Evolutionary conservation across 2,113 vertebrate genomes (phyloP).

Genomic region (Theropithecus gelada): DNA sequence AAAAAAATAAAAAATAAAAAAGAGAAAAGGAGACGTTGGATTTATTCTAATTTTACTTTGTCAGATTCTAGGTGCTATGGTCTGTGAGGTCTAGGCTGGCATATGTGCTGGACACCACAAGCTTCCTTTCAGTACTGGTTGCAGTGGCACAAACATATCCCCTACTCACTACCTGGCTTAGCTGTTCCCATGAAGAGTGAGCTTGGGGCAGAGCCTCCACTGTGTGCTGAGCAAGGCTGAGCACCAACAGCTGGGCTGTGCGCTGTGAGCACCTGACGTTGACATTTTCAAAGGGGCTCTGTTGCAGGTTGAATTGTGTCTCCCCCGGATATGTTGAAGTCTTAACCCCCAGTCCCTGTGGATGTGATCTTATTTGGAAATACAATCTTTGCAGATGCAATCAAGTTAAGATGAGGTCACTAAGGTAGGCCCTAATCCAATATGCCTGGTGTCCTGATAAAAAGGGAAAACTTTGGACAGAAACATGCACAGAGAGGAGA

Average conservation of each 20-base stretch:
- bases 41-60: neutral
- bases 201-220: neutral
- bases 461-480: too few species aligned
- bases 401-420: too few species aligned
- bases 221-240: neutral
- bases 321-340: neutral
- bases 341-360: neutral
- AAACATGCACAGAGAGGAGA: too few species aligned
- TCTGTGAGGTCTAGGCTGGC: neutral
- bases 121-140: neutral
- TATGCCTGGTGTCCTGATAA: too few species aligned
- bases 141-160: neutral
- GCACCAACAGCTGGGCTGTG: too few species aligned
- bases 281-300: too few species aligned
- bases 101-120: too few species aligned
- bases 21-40: neutral
- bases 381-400: too few species aligned
- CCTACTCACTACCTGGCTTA: neutral
- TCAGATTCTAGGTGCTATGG: neutral
- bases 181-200: neutral
- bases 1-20: too few species aligned
- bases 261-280: neutral
- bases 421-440: too few species aligned
- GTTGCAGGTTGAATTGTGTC: too few species aligned
- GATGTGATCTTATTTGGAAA: too few species aligned